A percentile compares a stretch with the other conserved stretches of the same genome.
These are phyloP conservation scores for Orientallactaga sibirica DNA, from an alignment of 2,797 vertebrate species.

Conservation along the genomic window DNA sequence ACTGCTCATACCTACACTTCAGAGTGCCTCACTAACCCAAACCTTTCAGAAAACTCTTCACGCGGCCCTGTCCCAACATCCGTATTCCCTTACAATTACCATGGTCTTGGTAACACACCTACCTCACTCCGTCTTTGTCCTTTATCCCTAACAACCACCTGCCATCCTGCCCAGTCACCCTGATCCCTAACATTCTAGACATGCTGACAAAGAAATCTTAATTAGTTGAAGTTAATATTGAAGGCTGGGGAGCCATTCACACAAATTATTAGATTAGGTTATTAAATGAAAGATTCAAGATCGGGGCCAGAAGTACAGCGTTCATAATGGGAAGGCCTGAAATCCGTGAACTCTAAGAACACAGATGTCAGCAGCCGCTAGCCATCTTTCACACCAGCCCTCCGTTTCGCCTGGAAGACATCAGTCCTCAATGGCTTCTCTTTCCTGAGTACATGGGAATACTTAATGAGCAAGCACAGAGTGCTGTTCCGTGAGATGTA, in stretches of 20 bases:
- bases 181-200: not conserved
- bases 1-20: not conserved
- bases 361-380: too few species aligned
- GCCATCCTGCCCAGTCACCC: not conserved
- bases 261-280: not conserved
- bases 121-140: not conserved
- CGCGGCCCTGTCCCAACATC: not conserved
- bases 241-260: not conserved
- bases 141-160: not conserved
- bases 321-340: not conserved
- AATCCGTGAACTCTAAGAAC: not conserved
- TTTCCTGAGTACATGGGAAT: not conserved
- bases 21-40: not conserved
- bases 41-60: not conserved
- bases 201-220: slow-evolving; percentile 12
- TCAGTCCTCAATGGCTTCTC: not conserved
- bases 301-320: not conserved
- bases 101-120: not conserved
- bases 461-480: not conserved
- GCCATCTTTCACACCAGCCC: not conserved
- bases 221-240: slow-evolving; percentile 7
- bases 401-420: not conserved
- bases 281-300: not conserved
- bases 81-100: not conserved
- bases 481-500: not conserved